Conservation (phyloP, 2,888 invertebrate species). For the Spialia ferax region DNA sequence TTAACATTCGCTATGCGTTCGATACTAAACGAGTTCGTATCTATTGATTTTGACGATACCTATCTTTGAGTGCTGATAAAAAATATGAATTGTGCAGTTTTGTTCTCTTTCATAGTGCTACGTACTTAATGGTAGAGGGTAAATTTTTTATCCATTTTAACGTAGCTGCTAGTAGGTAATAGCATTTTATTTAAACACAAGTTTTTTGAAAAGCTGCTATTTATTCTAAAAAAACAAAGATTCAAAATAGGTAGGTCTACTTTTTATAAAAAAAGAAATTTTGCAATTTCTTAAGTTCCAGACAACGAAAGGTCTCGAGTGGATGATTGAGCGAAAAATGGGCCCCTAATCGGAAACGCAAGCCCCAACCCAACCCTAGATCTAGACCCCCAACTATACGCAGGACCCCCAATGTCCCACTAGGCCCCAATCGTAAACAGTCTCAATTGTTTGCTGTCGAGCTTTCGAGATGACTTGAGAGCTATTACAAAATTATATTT, state of each 20-base stretch:
- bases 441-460: constrained; percentile 35
- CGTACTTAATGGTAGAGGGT: background rate
- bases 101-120: background rate
- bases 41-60: constrained; percentile 27
- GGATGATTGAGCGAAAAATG: constrained; percentile 80
- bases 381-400: constrained; percentile 50
- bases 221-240: background rate
- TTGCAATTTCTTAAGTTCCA: constrained; percentile 50
- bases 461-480: background rate
- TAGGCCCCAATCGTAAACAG: constrained; percentile 1
- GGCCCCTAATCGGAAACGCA: constrained; percentile 61
- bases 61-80: constrained; percentile 18
- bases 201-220: background rate
- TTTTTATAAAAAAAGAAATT: constrained; percentile 30
- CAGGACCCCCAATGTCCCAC: constrained; percentile 50
- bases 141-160: background rate
- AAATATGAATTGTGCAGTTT: background rate
- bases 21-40: constrained; percentile 8
- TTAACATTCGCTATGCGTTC: constrained; percentile 8
- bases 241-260: background rate
- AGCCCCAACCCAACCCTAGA: constrained; percentile 48
- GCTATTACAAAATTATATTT: background rate
- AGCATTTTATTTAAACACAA: background rate
- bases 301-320: constrained; percentile 82
- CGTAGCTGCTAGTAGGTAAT: no score